These are phyloP conservation scores for Parazoanthus swiftii DNA, from an alignment of 92 coral and sea anemone genomes.

Conservation along the genomic window DNA sequence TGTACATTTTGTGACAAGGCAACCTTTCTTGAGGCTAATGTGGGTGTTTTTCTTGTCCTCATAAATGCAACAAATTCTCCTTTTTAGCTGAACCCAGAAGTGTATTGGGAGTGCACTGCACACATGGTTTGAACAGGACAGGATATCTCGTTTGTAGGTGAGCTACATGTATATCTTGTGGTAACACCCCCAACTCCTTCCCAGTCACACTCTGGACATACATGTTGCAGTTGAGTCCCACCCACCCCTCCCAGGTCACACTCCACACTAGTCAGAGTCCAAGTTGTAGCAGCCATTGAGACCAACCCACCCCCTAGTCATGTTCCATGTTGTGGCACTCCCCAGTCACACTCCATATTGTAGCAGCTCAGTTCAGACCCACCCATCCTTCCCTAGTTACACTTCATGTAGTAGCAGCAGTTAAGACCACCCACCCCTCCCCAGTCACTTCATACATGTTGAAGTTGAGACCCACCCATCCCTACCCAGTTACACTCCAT, in stretches of 20 bases:
- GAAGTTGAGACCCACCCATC: no score
- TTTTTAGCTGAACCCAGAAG: conserved; percentile 41
- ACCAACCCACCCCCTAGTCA: no score
- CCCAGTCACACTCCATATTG: neutral
- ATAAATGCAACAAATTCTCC: neutral
- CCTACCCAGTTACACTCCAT: neutral
- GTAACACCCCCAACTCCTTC: neutral
- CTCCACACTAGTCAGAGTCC: no score
- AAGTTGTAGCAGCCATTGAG: no score
- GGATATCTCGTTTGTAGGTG: conserved; percentile 96
- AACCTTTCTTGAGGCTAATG: neutral
- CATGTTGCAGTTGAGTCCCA: neutral
- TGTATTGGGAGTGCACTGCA: conserved; percentile 91
- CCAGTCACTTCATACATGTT: no score
- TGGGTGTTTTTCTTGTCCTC: conserved; percentile 50
- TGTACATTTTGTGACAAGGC: no score
- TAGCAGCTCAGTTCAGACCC: no score
- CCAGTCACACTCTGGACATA: neutral
- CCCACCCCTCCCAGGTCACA: neutral
- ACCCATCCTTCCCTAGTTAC: neutral
- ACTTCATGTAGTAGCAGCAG: no score
- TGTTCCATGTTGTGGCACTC: no score
- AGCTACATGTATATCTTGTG: neutral
- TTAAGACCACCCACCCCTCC: no score
- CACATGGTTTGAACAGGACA: conserved; percentile 93